These are phyloP conservation scores for Callyntrura sp. DNA, from an alignment of 2,888 invertebrate species.

Conservation along the genomic window DNA sequence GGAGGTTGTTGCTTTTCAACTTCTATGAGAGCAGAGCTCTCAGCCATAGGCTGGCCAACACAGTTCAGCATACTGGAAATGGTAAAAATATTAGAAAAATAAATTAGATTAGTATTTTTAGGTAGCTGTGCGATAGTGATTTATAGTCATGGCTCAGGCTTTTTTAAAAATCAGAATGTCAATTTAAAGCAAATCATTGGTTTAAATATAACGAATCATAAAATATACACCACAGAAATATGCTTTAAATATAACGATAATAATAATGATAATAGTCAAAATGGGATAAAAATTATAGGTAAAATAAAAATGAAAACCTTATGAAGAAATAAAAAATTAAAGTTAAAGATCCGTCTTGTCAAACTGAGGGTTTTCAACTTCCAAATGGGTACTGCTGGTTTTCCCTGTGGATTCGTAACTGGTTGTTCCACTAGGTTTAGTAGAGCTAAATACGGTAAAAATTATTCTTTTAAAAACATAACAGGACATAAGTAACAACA, in stretches of 20 bases:
- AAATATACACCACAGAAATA: neutral
- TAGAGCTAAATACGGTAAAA: conserved; percentile 47
- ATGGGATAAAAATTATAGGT: conserved; percentile 33
- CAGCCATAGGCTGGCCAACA: conserved; percentile 95
- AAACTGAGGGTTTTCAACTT: conserved; percentile 75
- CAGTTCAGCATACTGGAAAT: conserved; percentile 95
- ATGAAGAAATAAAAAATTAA: conserved; percentile 45
- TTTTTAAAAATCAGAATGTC: conserved; percentile 13
- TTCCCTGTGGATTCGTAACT: conserved; percentile 73
- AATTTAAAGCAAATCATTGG: conserved; percentile 18
- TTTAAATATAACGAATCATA: neutral
- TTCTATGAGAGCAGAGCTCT: conserved; percentile 90
- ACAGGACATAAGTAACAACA: conserved; percentile 8
- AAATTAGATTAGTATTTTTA: conserved; percentile 49
- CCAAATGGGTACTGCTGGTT: conserved; percentile 63
- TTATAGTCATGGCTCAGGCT: neutral
- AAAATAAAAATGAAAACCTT: conserved; percentile 61
- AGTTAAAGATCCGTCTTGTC: conserved; percentile 74
- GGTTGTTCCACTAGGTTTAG: conserved; percentile 68
- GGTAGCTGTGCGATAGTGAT: neutral
- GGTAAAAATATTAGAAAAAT: conserved; percentile 48
- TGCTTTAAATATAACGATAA: neutral
- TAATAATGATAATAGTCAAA: conserved; percentile 16
- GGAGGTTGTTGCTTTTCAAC: conserved; percentile 90
- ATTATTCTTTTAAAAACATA: conserved; percentile 18